Evolutionary conservation across 1,140 invertebrate genomes (phyloP), one percentile per base, ranked within the genome.

Genomic region (Harpegnathos saltator): DNA sequence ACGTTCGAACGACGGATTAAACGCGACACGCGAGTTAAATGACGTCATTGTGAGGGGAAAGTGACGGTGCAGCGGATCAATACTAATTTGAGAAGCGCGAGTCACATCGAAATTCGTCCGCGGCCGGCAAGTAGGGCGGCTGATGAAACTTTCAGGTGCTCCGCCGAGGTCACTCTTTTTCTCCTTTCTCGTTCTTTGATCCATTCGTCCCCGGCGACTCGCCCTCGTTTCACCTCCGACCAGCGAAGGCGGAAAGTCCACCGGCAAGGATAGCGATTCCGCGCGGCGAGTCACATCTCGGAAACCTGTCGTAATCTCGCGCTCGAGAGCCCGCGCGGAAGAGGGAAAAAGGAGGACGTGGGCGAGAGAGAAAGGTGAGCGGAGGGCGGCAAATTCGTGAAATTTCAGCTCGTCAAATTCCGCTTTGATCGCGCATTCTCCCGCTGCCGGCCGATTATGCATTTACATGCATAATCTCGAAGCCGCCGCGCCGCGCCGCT

Each of bases 131-230:
- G 59, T 75, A 22, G 44, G 62, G 38, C 44, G 38, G 14, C 24
- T 22, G 14, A 75, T 75, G n/a, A 75, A 75, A 75, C 59, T 75
- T 75, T 63, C 59, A 75, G 26, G 54, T 75, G n/a, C 65, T 75
- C 22, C 4, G 14, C 44, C 26, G n/a, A 75, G 59, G 14, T 75
- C 61, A 52, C 38, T 50, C 29, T 33, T 24, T 75, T 52, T 75
- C 59, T 75, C 26, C 38, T 75, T 52, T 75, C 59, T 75, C 26
- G 24, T 75, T 52, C 26, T 75, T 65, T 73, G 54, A 73, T 73
- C 19, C 33, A 72, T 58, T 75, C n/a, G 24, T 61, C 9, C n/a
- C 24, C 11, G 12, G n/a, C 1, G 3, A 75, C 15, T 50, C 9
- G 26, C 26, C n/a, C 7, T 52, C 26, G 4, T 75, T 65, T 65